phyloP scores from a whole-genome alignment of 2,888 invertebrate species.

The Schrankia costaestrigalis region DNA sequence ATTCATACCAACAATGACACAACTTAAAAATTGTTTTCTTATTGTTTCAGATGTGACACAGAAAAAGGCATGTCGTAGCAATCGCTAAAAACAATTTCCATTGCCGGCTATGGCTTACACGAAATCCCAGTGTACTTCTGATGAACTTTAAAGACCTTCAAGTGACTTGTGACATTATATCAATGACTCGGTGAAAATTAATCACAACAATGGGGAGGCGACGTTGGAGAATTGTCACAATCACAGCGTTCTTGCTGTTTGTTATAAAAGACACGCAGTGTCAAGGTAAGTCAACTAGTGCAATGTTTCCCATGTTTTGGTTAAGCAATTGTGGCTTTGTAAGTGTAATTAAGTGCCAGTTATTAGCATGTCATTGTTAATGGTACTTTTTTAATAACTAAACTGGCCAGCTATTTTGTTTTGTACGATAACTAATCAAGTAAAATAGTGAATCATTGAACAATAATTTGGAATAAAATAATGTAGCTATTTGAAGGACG shows the following conservation, averaged over 20 bases:
- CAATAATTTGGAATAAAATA: too few species aligned
- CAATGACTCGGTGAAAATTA: constrained; percentile 71
- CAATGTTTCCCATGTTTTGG: constrained; percentile 3
- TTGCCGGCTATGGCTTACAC: constrained; percentile 49
- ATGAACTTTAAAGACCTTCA: constrained; percentile 37
- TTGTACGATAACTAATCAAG: too few species aligned
- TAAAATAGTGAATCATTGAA: too few species aligned
- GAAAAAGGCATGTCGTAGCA: constrained; percentile 47
- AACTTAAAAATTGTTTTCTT: constrained; percentile 14
- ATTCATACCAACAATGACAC: constrained; percentile 12
- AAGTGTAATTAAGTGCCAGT: too few species aligned
- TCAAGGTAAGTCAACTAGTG: constrained; percentile 57
- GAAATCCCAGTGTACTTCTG: constrained; percentile 38
- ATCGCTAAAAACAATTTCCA: constrained; percentile 42
- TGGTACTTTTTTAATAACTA: too few species aligned
- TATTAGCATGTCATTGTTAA: too few species aligned
- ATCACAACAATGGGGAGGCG: constrained; percentile 66
- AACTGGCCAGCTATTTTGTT: too few species aligned
- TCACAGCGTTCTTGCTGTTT: constrained; percentile 68
- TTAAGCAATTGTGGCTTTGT: too few species aligned
- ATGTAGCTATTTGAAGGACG: too few species aligned
- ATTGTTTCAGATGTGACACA: constrained; percentile 72
- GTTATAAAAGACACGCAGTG: constrained; percentile 66
- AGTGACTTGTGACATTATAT: constrained; percentile 38
- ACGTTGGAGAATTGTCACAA: constrained; percentile 70